These are phyloP conservation scores for Chrysolina oricalcia DNA, from an alignment of 2,888 invertebrate genomes.

Conservation along the genomic window DNA sequence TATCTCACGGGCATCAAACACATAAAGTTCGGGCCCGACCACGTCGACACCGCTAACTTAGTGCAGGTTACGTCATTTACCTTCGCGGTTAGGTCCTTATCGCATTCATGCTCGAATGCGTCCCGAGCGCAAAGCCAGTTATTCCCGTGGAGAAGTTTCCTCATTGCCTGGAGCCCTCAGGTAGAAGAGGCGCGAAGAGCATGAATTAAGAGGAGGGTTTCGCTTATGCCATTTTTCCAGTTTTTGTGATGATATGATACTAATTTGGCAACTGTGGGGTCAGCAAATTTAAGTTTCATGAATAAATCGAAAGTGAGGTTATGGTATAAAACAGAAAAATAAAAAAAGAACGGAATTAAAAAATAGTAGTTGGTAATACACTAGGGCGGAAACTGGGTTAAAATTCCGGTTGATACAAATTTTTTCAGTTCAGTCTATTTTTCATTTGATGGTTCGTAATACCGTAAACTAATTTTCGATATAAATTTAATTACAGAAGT, in stretches of 20 bases:
- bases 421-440: no score
- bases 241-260: neutral
- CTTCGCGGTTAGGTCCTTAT: conserved; percentile 67
- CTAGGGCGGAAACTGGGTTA: no score
- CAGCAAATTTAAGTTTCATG: no score
- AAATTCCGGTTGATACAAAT: no score
- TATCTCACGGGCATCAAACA: conserved; percentile 20
- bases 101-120: conserved; percentile 70
- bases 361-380: no score
- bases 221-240: neutral
- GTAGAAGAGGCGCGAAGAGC: conserved; percentile 55
- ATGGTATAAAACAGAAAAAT: no score
- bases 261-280: no score
- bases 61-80: conserved; percentile 61
- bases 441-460: no score
- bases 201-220: neutral
- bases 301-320: no score
- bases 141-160: conserved; percentile 64
- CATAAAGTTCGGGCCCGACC: conserved; percentile 27
- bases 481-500: no score
- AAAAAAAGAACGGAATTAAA: no score
- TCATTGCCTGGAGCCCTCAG: conserved; percentile 64
- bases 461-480: no score
- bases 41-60: conserved; percentile 40
- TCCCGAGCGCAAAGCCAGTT: conserved; percentile 62